Percentiles rank a stretch among this genome's conserved stretches.
These are phyloP conservation scores for Galerucella nymphaeae DNA, from an alignment of 2,888 invertebrate genomes.

Conservation along the genomic window DNA sequence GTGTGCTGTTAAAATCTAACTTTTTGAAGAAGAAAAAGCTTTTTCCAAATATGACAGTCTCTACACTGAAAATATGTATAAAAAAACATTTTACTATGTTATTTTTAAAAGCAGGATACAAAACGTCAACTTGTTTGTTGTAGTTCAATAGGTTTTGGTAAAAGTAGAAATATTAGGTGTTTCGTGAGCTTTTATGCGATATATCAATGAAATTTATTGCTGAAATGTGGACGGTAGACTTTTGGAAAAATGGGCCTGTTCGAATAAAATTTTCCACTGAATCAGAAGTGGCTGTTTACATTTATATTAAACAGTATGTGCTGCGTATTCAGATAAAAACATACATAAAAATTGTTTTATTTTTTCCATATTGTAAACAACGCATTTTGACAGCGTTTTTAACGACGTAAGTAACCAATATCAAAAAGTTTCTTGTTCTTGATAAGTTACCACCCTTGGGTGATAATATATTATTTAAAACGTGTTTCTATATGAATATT, in stretches of 20 bases:
- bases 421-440: no score
- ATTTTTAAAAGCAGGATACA: no score
- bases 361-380: no score
- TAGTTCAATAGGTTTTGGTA: background rate
- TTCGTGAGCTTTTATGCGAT: slow-evolving; percentile 16
- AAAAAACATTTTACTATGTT: background rate
- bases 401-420: no score
- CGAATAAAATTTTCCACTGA: slow-evolving; percentile 26
- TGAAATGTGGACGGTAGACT: slow-evolving; percentile 27
- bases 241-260: slow-evolving; percentile 22
- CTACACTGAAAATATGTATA: background rate
- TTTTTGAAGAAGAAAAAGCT: no score
- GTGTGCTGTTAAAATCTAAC: no score
- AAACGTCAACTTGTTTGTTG: background rate
- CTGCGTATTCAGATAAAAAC: background rate
- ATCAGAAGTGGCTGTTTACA: slow-evolving; percentile 12
- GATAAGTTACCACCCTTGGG: no score
- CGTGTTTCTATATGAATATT: no score
- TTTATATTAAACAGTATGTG: background rate
- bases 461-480: no score
- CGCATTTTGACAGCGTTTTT: no score
- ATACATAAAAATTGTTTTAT: no score
- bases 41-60: background rate
- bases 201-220: slow-evolving; percentile 26
- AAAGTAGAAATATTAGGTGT: slow-evolving; percentile 11